These are phyloP conservation scores for Cyanoliseus patagonus DNA, from an alignment of 2,113 vertebrate genomes.

Conservation along the genomic window DNA sequence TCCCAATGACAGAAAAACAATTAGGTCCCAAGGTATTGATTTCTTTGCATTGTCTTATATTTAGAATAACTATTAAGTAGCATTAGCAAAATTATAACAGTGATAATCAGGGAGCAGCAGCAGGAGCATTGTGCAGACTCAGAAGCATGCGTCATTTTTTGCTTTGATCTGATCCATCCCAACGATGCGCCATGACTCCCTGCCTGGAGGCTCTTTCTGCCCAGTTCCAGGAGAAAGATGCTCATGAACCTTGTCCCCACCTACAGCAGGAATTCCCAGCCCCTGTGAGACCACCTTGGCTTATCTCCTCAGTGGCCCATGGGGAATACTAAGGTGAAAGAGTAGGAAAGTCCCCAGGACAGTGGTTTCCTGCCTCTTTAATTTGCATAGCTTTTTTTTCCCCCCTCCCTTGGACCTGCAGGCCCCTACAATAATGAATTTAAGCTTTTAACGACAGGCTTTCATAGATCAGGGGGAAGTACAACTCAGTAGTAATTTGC, in stretches of 20 bases:
- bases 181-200: not conserved
- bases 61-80: constrained; percentile 16
- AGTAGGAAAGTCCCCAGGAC: not conserved
- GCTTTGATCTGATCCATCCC: not conserved
- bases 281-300: not conserved
- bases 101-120: not conserved
- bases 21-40: not conserved
- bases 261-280: not conserved
- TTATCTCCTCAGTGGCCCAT: not conserved
- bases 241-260: not conserved
- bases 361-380: not conserved
- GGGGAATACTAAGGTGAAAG: not conserved
- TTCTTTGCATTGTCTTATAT: not conserved
- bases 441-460: not conserved
- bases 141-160: not conserved
- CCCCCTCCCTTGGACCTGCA: not conserved
- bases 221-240: not conserved
- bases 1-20: not conserved
- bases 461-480: not conserved
- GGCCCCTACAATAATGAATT: not conserved
- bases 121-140: not conserved
- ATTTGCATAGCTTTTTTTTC: not conserved
- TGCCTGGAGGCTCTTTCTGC: not conserved
- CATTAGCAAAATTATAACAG: not conserved
- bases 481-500: not conserved